Evolutionary conservation across 2,888 invertebrate species (phyloP).

Genomic region (Hyles lineata): DNA sequence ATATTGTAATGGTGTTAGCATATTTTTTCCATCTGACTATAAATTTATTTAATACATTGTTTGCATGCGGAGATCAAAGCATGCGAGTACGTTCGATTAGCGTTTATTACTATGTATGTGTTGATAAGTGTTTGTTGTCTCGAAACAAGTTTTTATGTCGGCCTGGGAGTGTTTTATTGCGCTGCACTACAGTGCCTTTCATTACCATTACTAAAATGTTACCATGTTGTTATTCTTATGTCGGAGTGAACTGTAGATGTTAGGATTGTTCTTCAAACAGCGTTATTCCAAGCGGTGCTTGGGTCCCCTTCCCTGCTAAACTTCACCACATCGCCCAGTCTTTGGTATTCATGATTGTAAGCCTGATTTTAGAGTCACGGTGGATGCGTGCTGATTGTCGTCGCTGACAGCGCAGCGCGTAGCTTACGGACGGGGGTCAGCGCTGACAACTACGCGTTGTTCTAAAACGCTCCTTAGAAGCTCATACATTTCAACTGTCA

Average conservation of each 20-base stretch:
- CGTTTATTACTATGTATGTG: conserved; percentile 1
- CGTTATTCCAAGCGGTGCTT: too few relatives aligned
- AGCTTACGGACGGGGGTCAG: too few relatives aligned
- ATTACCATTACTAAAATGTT: not conserved
- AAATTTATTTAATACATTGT: not conserved
- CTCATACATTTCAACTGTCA: too few relatives aligned
- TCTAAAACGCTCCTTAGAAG: too few relatives aligned
- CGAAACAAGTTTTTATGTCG: not conserved
- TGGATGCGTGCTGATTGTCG: too few relatives aligned
- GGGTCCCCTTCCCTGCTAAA: too few relatives aligned
- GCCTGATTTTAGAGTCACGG: too few relatives aligned
- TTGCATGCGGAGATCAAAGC: not conserved
- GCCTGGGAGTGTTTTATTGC: conserved; percentile 2
- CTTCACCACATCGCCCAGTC: too few relatives aligned
- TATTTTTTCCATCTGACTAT: not conserved
- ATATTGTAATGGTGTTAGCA: not conserved
- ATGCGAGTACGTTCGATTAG: not conserved
- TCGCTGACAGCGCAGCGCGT: too few relatives aligned
- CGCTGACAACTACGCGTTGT: too few relatives aligned
- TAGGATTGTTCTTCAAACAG: too few relatives aligned
- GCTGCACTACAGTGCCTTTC: conserved; percentile 10
- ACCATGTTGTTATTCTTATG: conserved; percentile 1
- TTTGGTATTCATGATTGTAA: too few relatives aligned
- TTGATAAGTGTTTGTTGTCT: conserved; percentile 17
- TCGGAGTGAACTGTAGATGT: not conserved